Evolutionary conservation across 2,113 vertebrate species (phyloP), one percentile per base, ranked within the genome.

Genomic region (Loxodonta africana): DNA sequence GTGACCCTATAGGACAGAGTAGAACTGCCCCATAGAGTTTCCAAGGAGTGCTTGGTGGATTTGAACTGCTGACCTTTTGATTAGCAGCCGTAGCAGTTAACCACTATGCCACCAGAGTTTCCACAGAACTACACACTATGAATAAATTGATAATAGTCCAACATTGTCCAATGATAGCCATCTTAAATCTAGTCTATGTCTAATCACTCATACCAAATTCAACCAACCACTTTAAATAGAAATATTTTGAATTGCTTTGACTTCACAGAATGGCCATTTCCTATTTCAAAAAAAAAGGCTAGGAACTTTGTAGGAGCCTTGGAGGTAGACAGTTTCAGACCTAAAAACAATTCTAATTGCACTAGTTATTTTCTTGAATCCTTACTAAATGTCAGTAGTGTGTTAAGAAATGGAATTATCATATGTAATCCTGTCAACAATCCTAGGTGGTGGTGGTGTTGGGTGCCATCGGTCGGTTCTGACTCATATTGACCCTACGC

Each of bases 301-400:
- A 17, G 74, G 48, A 41, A 95, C 6, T 90, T 76, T 73, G 28
- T 73, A 12, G 57, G n/a, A 81, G 8, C 6, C n/a, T 67, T 10
- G 28, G 53, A 9, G 73, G 62, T 3, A 41, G 11, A 20, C 77
- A 85, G 89, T 26, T 85, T 20, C 87, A 94, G 65, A 88, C 23
- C 63, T 74, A 80, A 92, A 92, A 78, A 69, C n/a, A 94, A 92
- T 65, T 85, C 78, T 90, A 77, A 94, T 74, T 48, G 20, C 51
- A 89, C 44, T 10, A 41, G 37, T 60, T 88, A 80, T 48, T 87
- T 94, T 95, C 62, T 88, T 83, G 48, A 90, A 63, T 83, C 5
- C 41, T 96, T 94, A 94, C 25, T 94, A 83, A 71, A 95, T 90
- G 67, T 88, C 51, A 77, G 28, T 73, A 33, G 6, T 92, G 0